Base-by-base conservation (phyloP, 2,113 vertebrate genomes). In the Mobula hypostoma region DNA sequence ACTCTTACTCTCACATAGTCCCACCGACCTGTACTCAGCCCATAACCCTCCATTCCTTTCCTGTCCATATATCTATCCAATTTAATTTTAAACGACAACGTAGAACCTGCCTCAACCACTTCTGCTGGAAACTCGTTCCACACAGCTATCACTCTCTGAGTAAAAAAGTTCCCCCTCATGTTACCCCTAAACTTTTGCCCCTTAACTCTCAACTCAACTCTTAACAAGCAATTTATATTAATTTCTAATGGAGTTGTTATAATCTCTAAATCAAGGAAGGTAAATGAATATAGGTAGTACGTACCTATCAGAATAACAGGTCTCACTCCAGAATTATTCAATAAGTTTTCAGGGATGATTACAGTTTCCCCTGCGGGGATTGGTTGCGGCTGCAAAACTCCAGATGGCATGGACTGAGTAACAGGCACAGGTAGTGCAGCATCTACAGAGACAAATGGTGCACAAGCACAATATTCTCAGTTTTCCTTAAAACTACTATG, bases 281-380 rank as follows among this genome's bases (percentile, higher is more conserved):
- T n/a, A 90, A 32, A 29, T 66, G 29, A 94, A 7, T 4, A 48
- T 48, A 48, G 48, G 48, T 48, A 48, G 48, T 61, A 90, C 83
- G 96, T 96, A 99, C 99, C 99, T 94, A 99, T 99, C 94, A 99
- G 97, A 96, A 99, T 98, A 95, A 99, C 98, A 79, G 99, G 99
- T 94, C 99, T 98, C 94, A 99, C 96, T 95, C 98, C 98, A 0
- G 98, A 98, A 94, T 97, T 98, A 97, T 96, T 98, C 95, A 99
- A 97, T 95, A 99, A 97, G 96, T 99, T 99, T 97, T 99, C 98
- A 61, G 99, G 98, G 95, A 99, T 97, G 95, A 99, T 98, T 96
- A 99, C 98, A 8, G 98, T 99, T 96, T 99, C 98, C 95, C 98
- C 99, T 70, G 97, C 97, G 90, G 97, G 97, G 96, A 99, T 96